A percentile compares a stretch with the other conserved stretches of the same genome.
phyloP scores from a whole-genome alignment of 64 coral and sea anemone genomes.

The Montipora efflorescens region DNA sequence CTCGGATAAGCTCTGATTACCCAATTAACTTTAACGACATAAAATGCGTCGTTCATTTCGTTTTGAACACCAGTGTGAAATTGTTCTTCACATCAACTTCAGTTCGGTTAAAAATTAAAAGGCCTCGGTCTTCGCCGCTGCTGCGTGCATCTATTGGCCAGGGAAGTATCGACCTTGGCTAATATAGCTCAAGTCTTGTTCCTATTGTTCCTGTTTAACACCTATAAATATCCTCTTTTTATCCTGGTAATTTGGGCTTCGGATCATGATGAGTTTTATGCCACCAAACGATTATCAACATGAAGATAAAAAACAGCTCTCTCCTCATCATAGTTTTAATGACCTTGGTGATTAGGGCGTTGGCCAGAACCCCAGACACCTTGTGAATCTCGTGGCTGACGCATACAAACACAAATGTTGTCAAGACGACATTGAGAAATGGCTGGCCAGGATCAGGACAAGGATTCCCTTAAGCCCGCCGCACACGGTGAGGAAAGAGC shows the following conservation, averaged over 20 bases:
- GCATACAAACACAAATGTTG: conserved; percentile 92
- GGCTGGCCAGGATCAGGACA: conserved; percentile 66
- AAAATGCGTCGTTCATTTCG: no score
- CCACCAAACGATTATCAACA: conserved; percentile 97
- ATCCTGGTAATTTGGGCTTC: conserved; percentile 50
- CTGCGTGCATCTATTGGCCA: no score
- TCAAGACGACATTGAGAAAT: conserved; percentile 45
- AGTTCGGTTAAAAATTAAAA: no score
- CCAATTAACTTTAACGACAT: no score
- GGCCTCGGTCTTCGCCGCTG: no score
- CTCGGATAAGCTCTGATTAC: no score
- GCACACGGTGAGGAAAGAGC: no score
- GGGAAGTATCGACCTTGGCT: no score
- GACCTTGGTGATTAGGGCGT: conserved; percentile 87
- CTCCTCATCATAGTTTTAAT: conserved; percentile 86
- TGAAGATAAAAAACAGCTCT: conserved; percentile 88
- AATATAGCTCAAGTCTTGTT: no score
- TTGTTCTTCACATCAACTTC: no score
- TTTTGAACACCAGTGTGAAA: no score
- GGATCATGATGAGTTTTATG: conserved; percentile 92
- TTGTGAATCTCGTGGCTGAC: conserved; percentile 95
- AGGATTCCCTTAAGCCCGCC: conserved; percentile 86
- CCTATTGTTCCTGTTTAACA: no score
- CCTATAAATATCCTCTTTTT: neutral
- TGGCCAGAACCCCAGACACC: conserved; percentile 79